These are phyloP conservation scores for Formica selysi DNA, from an alignment of 1,140 invertebrate genomes.

Conservation along the genomic window DNA sequence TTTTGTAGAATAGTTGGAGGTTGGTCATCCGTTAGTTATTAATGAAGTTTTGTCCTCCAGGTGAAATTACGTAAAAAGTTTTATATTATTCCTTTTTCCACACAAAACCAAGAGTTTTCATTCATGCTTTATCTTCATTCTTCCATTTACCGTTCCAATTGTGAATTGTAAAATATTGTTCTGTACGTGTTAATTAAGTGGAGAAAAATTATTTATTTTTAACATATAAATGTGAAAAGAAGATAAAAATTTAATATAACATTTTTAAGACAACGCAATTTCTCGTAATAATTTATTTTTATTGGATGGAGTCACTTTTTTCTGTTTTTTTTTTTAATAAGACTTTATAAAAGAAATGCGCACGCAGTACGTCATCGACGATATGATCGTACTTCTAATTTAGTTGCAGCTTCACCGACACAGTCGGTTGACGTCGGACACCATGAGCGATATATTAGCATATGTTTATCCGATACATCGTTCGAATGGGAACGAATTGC, in stretches of 20 bases:
- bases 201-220: neutral
- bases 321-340: neutral
- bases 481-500: constrained; percentile 54
- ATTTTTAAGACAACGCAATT: no score
- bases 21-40: constrained; percentile 1
- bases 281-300: no score
- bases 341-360: neutral
- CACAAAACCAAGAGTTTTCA: neutral
- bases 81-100: neutral
- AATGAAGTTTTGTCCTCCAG: neutral
- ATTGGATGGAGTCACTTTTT: no score
- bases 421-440: constrained; percentile 49
- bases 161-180: neutral
- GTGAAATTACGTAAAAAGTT: neutral
- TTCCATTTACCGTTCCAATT: neutral
- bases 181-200: neutral
- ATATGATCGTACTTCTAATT: constrained; percentile 55
- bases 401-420: constrained; percentile 54
- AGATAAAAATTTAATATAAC: no score
- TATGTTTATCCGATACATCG: constrained; percentile 57
- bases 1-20: neutral
- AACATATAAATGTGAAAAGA: no score
- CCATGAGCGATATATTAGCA: constrained; percentile 52
- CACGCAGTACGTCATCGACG: constrained; percentile 2
- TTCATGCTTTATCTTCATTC: neutral